phyloP scores from a whole-genome alignment of 2,888 invertebrate genomes.

The Meiosimyza decipiens region DNA sequence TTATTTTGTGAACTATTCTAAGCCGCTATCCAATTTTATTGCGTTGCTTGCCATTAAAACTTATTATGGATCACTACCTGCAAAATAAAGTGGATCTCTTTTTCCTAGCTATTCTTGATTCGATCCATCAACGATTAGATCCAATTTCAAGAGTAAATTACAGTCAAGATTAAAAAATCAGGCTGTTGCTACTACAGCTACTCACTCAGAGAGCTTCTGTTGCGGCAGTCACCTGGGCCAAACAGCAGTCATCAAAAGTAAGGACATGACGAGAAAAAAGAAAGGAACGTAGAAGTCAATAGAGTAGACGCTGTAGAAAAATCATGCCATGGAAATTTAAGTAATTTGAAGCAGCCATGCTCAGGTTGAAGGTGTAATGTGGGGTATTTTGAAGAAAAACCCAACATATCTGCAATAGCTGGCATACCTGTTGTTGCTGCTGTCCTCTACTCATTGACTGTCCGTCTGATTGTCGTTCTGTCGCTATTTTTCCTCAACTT shows the following conservation, averaged over 20 bases:
- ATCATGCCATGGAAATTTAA: slow-evolving; percentile 26
- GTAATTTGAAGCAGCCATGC: slow-evolving; percentile 18
- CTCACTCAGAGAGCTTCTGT: slow-evolving; percentile 1
- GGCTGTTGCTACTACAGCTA: neutral
- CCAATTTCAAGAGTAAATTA: slow-evolving; percentile 29
- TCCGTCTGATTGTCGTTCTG: slow-evolving; percentile 2
- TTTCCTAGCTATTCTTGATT: no score
- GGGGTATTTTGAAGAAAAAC: slow-evolving; percentile 18
- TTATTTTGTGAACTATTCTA: no score
- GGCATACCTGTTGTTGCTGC: neutral
- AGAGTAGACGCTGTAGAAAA: neutral
- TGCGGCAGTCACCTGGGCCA: neutral
- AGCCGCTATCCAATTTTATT: no score
- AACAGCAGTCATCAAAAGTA: neutral
- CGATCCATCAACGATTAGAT: slow-evolving; percentile 22
- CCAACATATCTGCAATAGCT: neutral
- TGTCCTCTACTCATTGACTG: slow-evolving; percentile 3
- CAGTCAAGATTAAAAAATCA: slow-evolving; percentile 18
- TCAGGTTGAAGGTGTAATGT: slow-evolving; percentile 40
- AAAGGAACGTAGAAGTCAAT: neutral
- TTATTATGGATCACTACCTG: no score
- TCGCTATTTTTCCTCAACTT: neutral
- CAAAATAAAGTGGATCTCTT: no score
- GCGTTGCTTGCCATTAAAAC: no score
- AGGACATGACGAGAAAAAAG: neutral